Evolutionary conservation across 2,797 vertebrate genomes (phyloP).

Genomic region (Parauchenoglanis punctatus): DNA sequence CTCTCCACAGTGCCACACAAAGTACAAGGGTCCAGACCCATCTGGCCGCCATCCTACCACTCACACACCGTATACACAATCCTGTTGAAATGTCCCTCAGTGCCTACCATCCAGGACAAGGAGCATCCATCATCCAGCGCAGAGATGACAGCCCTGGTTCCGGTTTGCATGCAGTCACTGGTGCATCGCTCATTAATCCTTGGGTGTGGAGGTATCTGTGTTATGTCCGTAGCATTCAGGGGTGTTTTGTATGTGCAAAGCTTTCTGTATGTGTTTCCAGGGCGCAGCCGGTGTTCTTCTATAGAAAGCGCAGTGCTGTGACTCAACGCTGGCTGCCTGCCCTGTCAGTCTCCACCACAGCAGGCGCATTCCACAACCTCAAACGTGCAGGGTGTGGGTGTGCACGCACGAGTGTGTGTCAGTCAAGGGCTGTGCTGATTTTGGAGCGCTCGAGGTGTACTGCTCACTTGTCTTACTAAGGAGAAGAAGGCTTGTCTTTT

Average conservation of each 20-base stretch:
- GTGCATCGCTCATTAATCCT: slow-evolving; percentile 34
- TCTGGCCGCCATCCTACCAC: slow-evolving; percentile 64
- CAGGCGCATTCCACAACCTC: slow-evolving; percentile 67
- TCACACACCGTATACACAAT: slow-evolving; percentile 15
- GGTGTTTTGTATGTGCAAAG: slow-evolving; percentile 34
- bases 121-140: slow-evolving; percentile 34
- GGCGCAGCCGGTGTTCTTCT: slow-evolving; percentile 46
- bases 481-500: slow-evolving; percentile 67
- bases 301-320: slow-evolving; percentile 43
- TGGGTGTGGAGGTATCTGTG: slow-evolving; percentile 31
- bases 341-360: slow-evolving; percentile 60
- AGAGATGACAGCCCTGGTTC: slow-evolving; percentile 18
- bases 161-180: slow-evolving; percentile 30
- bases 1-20: slow-evolving; percentile 62
- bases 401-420: slow-evolving; percentile 37
- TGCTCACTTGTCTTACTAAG: slow-evolving; percentile 76
- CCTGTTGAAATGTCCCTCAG: slow-evolving; percentile 11
- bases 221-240: slow-evolving; percentile 22
- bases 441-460: slow-evolving; percentile 72
- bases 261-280: slow-evolving; percentile 49
- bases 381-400: slow-evolving; percentile 40
- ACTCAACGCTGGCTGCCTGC: slow-evolving; percentile 57
- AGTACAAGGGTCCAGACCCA: slow-evolving; percentile 63
- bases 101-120: slow-evolving; percentile 31
- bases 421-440: slow-evolving; percentile 65